phyloP scores from a whole-genome alignment of 2,113 vertebrate genomes.

The Bolborhynchus lineola region DNA sequence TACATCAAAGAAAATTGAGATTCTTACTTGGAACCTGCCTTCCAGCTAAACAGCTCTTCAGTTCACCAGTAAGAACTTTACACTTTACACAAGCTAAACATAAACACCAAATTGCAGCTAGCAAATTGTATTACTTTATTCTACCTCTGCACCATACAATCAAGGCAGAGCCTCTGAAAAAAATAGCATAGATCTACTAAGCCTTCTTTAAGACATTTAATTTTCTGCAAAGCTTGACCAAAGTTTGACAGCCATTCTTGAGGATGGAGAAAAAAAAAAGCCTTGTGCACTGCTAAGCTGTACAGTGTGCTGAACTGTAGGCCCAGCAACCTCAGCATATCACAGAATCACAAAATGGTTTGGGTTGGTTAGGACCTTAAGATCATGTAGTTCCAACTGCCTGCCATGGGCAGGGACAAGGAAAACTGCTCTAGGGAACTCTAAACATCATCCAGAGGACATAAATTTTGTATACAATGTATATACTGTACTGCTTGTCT shows the following conservation, averaged over 20 bases:
- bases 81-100: background rate
- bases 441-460: background rate
- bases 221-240: background rate
- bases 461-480: slow-evolving; percentile 3
- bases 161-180: background rate
- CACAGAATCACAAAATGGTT: background rate
- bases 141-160: background rate
- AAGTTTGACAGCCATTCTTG: background rate
- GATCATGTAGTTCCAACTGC: background rate
- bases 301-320: slow-evolving; percentile 2
- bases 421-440: slow-evolving; percentile 22
- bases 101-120: background rate
- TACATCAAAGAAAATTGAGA: background rate
- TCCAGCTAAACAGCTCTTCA: background rate
- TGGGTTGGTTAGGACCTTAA: background rate
- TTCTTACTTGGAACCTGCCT: background rate
- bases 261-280: background rate
- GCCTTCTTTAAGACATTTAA: background rate
- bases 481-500: slow-evolving; percentile 30
- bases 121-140: background rate
- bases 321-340: background rate
- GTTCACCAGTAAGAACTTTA: background rate
- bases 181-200: background rate
- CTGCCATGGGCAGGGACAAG: background rate
- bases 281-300: background rate